Percentiles rank a stretch among this genome's conserved stretches.
Conservation (phyloP, 1,140 invertebrate species). For the Grapholita molesta region DNA sequence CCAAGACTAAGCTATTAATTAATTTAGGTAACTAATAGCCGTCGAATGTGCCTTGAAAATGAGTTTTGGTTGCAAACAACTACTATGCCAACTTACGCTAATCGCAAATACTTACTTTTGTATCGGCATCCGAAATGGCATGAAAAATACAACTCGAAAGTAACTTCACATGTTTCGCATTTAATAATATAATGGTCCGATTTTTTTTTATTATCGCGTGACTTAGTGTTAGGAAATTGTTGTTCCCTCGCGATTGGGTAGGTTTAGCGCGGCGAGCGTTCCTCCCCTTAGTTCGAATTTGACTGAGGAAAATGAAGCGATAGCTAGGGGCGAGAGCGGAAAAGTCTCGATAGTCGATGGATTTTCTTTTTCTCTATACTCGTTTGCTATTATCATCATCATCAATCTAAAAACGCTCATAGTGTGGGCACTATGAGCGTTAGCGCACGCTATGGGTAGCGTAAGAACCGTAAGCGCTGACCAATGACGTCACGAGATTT, state of each 20-base stretch:
- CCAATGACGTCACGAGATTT: too few species aligned
- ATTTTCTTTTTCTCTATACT: background rate
- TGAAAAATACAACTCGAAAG: background rate
- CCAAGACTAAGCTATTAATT: too few species aligned
- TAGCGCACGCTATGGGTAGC: too few species aligned
- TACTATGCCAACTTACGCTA: background rate
- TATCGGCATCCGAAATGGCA: slow-evolving; percentile 29
- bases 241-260: background rate
- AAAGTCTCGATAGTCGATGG: background rate
- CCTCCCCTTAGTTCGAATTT: background rate
- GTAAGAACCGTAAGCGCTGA: too few species aligned
- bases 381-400: too few species aligned
- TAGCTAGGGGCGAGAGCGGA: background rate
- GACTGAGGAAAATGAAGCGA: slow-evolving; percentile 10
- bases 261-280: background rate
- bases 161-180: slow-evolving; percentile 1
- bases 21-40: background rate
- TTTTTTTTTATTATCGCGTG: background rate
- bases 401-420: too few species aligned
- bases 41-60: background rate
- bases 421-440: too few species aligned
- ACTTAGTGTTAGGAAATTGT: background rate
- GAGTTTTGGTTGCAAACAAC: background rate
- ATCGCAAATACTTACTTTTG: slow-evolving; percentile 36
- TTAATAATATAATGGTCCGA: background rate